Percentiles rank a stretch among this genome's conserved stretches.
phyloP scores from a whole-genome alignment of 2,888 invertebrate genomes.

The Conistra vaccinii region DNA sequence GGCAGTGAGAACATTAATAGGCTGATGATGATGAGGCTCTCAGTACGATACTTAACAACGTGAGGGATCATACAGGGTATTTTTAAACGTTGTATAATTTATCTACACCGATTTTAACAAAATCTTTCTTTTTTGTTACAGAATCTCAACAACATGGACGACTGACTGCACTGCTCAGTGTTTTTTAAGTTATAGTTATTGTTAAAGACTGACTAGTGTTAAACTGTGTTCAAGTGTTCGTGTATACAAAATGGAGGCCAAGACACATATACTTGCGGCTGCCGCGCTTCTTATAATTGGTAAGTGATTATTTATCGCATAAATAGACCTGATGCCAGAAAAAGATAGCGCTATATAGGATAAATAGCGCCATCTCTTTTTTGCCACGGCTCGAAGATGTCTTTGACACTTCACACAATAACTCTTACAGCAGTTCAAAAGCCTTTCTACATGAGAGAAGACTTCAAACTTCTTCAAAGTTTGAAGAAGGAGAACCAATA shows the following conservation, averaged over 20 bases:
- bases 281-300: conserved; percentile 75
- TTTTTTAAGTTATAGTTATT: conserved; percentile 59
- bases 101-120: background rate
- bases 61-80: too few species aligned
- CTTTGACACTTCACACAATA: background rate
- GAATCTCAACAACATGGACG: conserved; percentile 80
- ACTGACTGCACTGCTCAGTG: conserved; percentile 70
- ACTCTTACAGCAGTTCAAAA: background rate
- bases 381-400: background rate
- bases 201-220: conserved; percentile 71
- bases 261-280: conserved; percentile 67
- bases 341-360: background rate
- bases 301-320: conserved; percentile 69
- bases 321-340: background rate
- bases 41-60: too few species aligned
- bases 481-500: too few species aligned
- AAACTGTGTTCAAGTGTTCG: conserved; percentile 62
- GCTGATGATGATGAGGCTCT: too few species aligned
- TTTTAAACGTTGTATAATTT: too few species aligned
- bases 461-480: too few species aligned
- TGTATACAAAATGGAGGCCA: conserved; percentile 75
- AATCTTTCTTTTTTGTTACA: conserved; percentile 73
- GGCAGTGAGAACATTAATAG: too few species aligned
- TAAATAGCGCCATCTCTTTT: background rate
- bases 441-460: background rate